Evolutionary conservation across 2,113 vertebrate species (phyloP), one percentile per base, ranked within the genome.

Genomic region (Meriones unguiculatus): DNA sequence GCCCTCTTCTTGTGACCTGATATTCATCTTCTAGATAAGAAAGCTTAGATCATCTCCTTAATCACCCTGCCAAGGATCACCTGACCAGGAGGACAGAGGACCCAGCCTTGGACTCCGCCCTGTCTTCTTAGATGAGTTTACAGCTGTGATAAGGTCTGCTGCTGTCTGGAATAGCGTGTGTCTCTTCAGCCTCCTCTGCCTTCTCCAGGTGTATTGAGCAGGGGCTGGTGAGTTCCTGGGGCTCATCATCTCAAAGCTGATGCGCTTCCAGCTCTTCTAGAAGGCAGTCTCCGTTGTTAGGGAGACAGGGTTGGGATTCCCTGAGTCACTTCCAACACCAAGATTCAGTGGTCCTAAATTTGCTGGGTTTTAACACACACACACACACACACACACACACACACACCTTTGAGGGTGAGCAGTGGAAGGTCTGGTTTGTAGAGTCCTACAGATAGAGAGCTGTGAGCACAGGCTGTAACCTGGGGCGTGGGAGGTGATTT

Each of bases 11-110:
- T 52, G 15, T 17, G 64, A 84, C 24, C 54, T 15, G 9, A 28
- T 30, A 88, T 11, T 89, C 69, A 72, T 78, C 91, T 91, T 70
- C 81, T 22, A 91, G 62, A 72, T 67, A 87, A 93, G 52, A 70
- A 76, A 50, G 20, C n/a, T 70, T 38, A 70, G 52, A 57, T 64
- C 35, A 50, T 38, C 73, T 32, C 73, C 25, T 28, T 76, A 46
- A 46, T 94, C 52, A 93, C 65, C 62, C 32, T 92, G 35, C 64
- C 84, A 25, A 35, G 72, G 46, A 75, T 73, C 72, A 67, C 32
- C 69, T 59, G 84, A 18, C 77, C 67, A 25, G 77, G 82, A 67
- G 72, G 72, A 35, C 35, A 9, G 62, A 35, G 38, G 80, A 69
- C 50, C 57, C 72, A 50, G 65, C 64, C 32, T 28, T n/a, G 38